phyloP scores from a whole-genome alignment of 1,140 invertebrate genomes.

The Penaeus japonicus region DNA sequence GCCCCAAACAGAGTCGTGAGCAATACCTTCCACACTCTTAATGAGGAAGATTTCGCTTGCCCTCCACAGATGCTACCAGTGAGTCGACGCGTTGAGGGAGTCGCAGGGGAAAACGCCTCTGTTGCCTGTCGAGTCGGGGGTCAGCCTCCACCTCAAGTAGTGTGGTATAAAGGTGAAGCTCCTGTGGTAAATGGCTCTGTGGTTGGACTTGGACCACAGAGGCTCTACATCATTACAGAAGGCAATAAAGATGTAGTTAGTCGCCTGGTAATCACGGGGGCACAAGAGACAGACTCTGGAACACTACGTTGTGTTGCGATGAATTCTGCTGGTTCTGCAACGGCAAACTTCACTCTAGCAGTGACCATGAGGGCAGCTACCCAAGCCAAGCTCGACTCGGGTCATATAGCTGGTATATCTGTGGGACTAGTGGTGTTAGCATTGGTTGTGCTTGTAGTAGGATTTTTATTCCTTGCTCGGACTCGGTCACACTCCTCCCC shows the following conservation, averaged over 20 bases:
- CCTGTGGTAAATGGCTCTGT: slow-evolving; percentile 50
- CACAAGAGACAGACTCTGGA: slow-evolving; percentile 81
- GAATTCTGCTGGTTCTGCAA: slow-evolving; percentile 79
- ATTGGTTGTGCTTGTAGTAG: slow-evolving; percentile 41
- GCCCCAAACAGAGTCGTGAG: slow-evolving; percentile 74
- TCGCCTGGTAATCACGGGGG: slow-evolving; percentile 83
- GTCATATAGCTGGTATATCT: slow-evolving; percentile 58
- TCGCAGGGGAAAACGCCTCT: slow-evolving; percentile 84
- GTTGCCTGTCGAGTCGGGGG: slow-evolving; percentile 81
- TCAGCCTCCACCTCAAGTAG: slow-evolving; percentile 79
- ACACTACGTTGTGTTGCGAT: slow-evolving; percentile 73
- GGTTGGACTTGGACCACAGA: slow-evolving; percentile 72
- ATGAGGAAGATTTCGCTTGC: slow-evolving; percentile 81
- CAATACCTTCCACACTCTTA: slow-evolving; percentile 74
- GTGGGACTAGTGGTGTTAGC: slow-evolving; percentile 54
- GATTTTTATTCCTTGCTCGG: slow-evolving; percentile 48
- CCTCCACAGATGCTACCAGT: slow-evolving; percentile 79
- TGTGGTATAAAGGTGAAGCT: slow-evolving; percentile 73
- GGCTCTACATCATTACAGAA: slow-evolving; percentile 61
- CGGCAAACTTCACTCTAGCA: slow-evolving; percentile 78
- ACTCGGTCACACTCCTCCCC: slow-evolving; percentile 39
- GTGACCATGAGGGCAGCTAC: slow-evolving; percentile 51
- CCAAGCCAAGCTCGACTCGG: slow-evolving; percentile 42
- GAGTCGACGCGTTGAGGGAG: slow-evolving; percentile 78
- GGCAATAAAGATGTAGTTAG: slow-evolving; percentile 74